Evolutionary conservation across 2,888 invertebrate genomes (phyloP).

Genomic region (Synanthedon myopaeformis): DNA sequence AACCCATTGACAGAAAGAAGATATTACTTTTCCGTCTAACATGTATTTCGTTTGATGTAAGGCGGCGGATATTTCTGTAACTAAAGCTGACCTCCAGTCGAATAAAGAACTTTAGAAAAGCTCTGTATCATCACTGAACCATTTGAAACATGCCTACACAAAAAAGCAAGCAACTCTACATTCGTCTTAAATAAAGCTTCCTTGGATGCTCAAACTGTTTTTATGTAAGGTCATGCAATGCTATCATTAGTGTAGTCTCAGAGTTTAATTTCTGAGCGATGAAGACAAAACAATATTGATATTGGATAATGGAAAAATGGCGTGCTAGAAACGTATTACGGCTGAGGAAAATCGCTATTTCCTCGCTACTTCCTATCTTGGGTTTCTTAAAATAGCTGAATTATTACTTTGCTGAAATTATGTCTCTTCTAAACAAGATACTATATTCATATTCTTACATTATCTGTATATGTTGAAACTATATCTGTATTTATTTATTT

Average conservation of each 20-base stretch:
- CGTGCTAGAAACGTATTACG: constrained; percentile 56
- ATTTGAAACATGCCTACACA: neutral
- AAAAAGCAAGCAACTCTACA: no score
- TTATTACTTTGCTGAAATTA: neutral
- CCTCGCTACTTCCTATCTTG: constrained; percentile 45
- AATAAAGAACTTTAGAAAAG: no score
- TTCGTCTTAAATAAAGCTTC: neutral
- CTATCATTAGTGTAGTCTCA: constrained; percentile 52
- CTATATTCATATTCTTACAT: no score
- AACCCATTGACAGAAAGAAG: no score
- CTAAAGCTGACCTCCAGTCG: no score
- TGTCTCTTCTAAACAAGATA: neutral
- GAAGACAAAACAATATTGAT: constrained; percentile 67
- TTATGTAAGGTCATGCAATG: constrained; percentile 43
- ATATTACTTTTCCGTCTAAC: no score
- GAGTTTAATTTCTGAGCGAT: constrained; percentile 48
- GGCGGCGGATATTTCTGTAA: no score
- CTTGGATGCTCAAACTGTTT: constrained; percentile 3
- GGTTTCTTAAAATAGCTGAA: constrained; percentile 24
- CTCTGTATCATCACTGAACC: neutral
- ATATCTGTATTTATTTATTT: no score
- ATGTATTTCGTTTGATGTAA: no score
- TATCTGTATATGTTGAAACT: no score
- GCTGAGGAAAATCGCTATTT: constrained; percentile 55
- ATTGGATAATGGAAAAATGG: constrained; percentile 65